These are phyloP conservation scores for Eupeodes luniger DNA, from an alignment of 2,888 invertebrate species.

Conservation along the genomic window DNA sequence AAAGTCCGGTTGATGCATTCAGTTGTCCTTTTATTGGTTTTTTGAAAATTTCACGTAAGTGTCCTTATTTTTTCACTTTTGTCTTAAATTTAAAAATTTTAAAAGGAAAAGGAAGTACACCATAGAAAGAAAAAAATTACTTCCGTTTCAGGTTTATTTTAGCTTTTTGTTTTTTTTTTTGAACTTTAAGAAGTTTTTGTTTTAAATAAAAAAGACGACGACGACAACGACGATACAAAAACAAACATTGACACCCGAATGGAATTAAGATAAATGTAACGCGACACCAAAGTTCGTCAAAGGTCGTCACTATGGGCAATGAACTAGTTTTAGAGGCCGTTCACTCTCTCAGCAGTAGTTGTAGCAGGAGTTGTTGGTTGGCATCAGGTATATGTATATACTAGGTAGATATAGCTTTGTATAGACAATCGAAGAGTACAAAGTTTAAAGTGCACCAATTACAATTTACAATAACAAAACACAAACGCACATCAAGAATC, in stretches of 20 bases:
- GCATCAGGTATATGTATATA: neutral
- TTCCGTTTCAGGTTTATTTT: neutral
- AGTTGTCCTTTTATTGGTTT: conserved; percentile 12
- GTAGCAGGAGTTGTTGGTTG: neutral
- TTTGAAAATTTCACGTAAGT: conserved; percentile 13
- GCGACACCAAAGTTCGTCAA: conserved; percentile 64
- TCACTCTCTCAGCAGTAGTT: conserved; percentile 22
- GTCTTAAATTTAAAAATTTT: neutral
- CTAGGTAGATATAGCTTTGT: too few species aligned
- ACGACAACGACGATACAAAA: neutral
- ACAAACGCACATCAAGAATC: conserved; percentile 72
- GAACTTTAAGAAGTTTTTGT: neutral
- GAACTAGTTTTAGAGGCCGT: conserved; percentile 77
- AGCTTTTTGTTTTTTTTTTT: neutral
- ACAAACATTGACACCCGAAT: conserved; percentile 21
- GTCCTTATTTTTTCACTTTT: neutral
- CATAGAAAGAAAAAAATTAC: neutral
- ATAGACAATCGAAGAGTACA: conserved; percentile 48
- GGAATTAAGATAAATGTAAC: conserved; percentile 50
- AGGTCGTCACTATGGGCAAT: conserved; percentile 78
- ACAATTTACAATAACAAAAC: conserved; percentile 41
- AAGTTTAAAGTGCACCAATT: conserved; percentile 60
- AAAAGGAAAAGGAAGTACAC: neutral
- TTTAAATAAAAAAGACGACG: neutral
- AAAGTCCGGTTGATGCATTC: conserved; percentile 74